Base-by-base conservation (phyloP, 2,797 vertebrate genomes). In the Sardinella longiceps region DNA sequence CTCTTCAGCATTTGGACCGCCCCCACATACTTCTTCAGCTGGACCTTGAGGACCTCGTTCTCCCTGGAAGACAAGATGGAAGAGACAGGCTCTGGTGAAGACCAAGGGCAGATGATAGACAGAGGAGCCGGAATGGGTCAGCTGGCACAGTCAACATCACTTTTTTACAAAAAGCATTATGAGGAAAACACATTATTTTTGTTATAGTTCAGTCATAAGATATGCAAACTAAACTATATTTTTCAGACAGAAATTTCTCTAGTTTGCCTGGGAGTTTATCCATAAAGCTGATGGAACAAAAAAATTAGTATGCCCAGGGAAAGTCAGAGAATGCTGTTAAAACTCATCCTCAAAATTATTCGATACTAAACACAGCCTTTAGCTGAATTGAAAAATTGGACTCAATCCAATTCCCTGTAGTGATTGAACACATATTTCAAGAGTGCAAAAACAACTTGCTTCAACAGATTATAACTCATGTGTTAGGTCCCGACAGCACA, bases 1-100 rank as follows among this genome's bases (percentile, higher is more conserved):
- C 98, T 95, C 94, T 98, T 99, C 92, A 99, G 96, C 98, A 99
- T 99, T 95, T 99, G 98, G 83, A 99, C 98, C 90, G 98, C 98
- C 80, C 97, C 98, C 60, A 99, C 98, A 11, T 99, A 99, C 89
- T 99, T 99, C 96, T 99, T 99, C 89, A 99, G 91, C 86, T 99
- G 98, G 89, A 99, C 98, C 95, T 99, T 99, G 77, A 99, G 95
- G 87, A 99, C 98, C 87, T 99, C 98, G 51, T 99, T 99, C 94
- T 99, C 98, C 92, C 98, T 99, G 94, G 80, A 84, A 88, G 33
- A 90, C 56, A 92, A 20, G 88, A 86, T 9, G 83, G 50, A 14
- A 14, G 70, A 77, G 33, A 37, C 6, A 6, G 20, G 15, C 33
- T 70, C 12, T 18, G 43, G 70, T 39, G 15, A 43, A 77, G 70